Percentiles rank a stretch among this genome's conserved stretches.
Conservation (phyloP, 2,797 vertebrate species). For the Cyclura pinguis region DNA sequence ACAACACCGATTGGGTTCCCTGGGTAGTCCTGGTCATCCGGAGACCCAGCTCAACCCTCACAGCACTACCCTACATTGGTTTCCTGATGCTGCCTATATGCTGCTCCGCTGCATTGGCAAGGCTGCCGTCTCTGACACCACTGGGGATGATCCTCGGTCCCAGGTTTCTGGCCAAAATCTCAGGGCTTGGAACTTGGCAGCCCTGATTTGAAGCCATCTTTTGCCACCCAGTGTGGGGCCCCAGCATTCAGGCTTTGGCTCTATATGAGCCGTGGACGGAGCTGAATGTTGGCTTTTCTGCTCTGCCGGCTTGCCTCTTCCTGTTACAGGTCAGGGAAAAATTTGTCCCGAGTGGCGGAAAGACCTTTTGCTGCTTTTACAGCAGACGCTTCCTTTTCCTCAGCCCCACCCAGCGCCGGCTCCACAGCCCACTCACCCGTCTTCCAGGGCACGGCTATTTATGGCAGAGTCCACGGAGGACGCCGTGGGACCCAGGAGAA, state of each 20-base stretch:
- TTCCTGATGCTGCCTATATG: too few relatives aligned
- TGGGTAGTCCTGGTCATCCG: too few relatives aligned
- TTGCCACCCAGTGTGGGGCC: background rate
- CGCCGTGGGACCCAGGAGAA: too few relatives aligned
- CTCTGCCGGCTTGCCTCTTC: too few relatives aligned
- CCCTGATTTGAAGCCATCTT: too few relatives aligned
- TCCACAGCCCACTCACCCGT: too few relatives aligned
- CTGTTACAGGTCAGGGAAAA: background rate
- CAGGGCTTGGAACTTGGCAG: background rate
- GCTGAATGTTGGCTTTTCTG: background rate
- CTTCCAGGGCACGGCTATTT: conserved; percentile 4
- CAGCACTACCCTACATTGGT: too few relatives aligned
- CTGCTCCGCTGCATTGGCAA: too few relatives aligned
- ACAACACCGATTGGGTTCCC: too few relatives aligned
- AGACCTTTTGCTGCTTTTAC: background rate
- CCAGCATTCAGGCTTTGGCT: background rate
- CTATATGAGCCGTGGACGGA: background rate
- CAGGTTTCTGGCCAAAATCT: too few relatives aligned
- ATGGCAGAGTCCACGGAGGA: background rate
- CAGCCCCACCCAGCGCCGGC: conserved; percentile 31
- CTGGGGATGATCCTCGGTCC: background rate
- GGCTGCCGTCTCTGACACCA: too few relatives aligned
- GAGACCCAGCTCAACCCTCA: too few relatives aligned
- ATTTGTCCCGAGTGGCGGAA: background rate
- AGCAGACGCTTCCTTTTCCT: conserved; percentile 16